Percentiles rank a stretch among this genome's conserved stretches.
Conservation (phyloP, 2,888 invertebrate genomes). For the Harpagoxenus sublaevis region DNA sequence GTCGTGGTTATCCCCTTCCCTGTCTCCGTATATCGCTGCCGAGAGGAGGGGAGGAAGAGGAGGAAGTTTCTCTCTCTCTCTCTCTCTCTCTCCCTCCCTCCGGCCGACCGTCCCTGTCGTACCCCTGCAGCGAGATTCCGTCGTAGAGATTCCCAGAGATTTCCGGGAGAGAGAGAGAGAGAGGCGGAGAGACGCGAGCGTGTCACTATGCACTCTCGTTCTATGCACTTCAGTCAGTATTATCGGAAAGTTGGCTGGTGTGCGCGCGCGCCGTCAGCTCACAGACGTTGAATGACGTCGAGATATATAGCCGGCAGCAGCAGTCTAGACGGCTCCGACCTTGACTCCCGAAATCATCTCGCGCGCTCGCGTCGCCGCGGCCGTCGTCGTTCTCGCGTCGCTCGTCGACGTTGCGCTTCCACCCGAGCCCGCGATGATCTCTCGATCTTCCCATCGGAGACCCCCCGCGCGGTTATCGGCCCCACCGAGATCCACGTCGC, state of each 20-base stretch:
- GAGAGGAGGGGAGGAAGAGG: constrained; percentile 19
- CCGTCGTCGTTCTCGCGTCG: too few relatives aligned
- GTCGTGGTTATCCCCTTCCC: constrained; percentile 49
- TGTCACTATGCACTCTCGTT: constrained; percentile 4
- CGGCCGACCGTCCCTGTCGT: constrained; percentile 20
- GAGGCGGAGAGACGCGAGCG: background rate
- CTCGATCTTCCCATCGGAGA: constrained; percentile 10
- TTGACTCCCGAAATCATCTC: constrained; percentile 66
- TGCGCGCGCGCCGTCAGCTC: constrained; percentile 34
- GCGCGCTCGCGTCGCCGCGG: constrained; percentile 52
- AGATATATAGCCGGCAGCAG: constrained; percentile 36
- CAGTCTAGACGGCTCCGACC: constrained; percentile 68
- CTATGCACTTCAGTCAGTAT: constrained; percentile 25
- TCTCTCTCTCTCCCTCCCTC: constrained; percentile 31
- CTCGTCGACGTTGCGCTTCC: constrained; percentile 39
- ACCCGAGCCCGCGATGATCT: background rate
- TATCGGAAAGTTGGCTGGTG: constrained; percentile 34
- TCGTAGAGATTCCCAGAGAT: constrained; percentile 47
- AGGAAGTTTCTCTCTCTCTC: constrained; percentile 31
- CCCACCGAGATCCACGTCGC: background rate
- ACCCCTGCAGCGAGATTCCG: constrained; percentile 10
- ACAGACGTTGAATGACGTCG: constrained; percentile 55
- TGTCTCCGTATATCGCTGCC: constrained; percentile 25
- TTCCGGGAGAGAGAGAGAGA: constrained; percentile 49
- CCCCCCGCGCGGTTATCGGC: background rate